A percentile compares a stretch with the other conserved stretches of the same genome.
Conservation (phyloP, 2,888 invertebrate genomes). For the Thera britannica region DNA sequence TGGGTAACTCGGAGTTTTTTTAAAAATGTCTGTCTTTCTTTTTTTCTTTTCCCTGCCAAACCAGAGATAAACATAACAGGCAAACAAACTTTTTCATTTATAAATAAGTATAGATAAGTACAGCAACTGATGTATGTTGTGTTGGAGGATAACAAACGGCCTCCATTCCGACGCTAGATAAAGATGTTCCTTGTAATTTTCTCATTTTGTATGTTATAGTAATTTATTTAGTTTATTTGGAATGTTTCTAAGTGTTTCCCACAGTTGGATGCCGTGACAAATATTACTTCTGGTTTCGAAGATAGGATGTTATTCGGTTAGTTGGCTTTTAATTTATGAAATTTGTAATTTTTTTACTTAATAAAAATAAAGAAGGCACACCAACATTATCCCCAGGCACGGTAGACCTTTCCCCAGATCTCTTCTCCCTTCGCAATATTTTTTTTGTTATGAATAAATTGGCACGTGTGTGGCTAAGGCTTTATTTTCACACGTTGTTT, state of each 20-base stretch:
- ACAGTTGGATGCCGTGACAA: conserved; percentile 27
- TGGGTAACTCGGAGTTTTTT: too few relatives aligned
- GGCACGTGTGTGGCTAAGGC: too few relatives aligned
- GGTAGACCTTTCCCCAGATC: too few relatives aligned
- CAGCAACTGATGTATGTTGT: background rate
- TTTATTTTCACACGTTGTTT: background rate
- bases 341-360: background rate
- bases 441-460: too few relatives aligned
- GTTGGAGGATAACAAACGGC: conserved; percentile 26
- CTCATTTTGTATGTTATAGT: conserved; percentile 16
- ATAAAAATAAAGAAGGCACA: too few relatives aligned
- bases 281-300: conserved; percentile 1
- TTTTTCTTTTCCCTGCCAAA: too few relatives aligned
- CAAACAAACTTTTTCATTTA: background rate
- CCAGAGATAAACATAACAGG: background rate
- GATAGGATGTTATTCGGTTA: conserved; percentile 21
- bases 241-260: conserved; percentile 25
- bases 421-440: too few relatives aligned
- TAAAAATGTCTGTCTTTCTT: too few relatives aligned
- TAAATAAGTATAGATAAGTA: background rate
- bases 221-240: conserved; percentile 23
- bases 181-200: conserved; percentile 29
- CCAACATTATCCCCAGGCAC: too few relatives aligned
- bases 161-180: conserved; percentile 33
- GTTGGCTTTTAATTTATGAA: conserved; percentile 13